phyloP scores from a whole-genome alignment of 2,113 vertebrate species.

The Vimba vimba region DNA sequence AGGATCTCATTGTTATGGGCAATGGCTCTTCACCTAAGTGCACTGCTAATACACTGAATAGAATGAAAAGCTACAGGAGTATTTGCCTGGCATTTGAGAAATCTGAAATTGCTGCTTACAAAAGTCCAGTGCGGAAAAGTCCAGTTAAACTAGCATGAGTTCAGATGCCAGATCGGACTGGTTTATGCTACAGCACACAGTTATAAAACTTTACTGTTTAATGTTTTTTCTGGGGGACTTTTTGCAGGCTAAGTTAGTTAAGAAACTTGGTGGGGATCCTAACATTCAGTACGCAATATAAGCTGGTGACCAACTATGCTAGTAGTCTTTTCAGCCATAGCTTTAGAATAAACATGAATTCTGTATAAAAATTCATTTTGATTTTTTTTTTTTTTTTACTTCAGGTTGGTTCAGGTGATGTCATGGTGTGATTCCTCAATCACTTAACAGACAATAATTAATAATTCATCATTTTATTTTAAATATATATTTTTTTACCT shows the following conservation, averaged over 20 bases:
- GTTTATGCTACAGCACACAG: neutral
- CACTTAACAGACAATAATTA: neutral
- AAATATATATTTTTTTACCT: too few species aligned
- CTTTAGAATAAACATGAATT: neutral
- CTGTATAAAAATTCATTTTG: neutral
- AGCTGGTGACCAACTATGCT: neutral
- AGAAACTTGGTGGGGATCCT: neutral
- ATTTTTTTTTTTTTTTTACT: neutral
- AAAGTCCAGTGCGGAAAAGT: neutral
- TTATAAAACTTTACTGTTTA: neutral
- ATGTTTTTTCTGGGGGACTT: neutral
- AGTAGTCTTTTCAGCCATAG: neutral
- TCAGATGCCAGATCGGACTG: neutral
- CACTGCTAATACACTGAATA: constrained; percentile 1
- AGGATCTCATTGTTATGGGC: constrained; percentile 43
- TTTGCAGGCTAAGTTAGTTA: neutral
- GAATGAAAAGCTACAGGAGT: constrained; percentile 13
- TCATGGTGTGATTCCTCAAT: neutral
- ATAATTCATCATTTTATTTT: too few species aligned
- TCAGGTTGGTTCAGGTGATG: neutral
- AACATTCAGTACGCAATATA: neutral
- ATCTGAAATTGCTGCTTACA: constrained; percentile 23
- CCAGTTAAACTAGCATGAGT: neutral
- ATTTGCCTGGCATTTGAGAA: constrained; percentile 25
- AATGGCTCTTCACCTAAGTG: neutral